Evolutionary conservation across 1,140 invertebrate species (phyloP).

Genomic region (Nasonia vitripennis): DNA sequence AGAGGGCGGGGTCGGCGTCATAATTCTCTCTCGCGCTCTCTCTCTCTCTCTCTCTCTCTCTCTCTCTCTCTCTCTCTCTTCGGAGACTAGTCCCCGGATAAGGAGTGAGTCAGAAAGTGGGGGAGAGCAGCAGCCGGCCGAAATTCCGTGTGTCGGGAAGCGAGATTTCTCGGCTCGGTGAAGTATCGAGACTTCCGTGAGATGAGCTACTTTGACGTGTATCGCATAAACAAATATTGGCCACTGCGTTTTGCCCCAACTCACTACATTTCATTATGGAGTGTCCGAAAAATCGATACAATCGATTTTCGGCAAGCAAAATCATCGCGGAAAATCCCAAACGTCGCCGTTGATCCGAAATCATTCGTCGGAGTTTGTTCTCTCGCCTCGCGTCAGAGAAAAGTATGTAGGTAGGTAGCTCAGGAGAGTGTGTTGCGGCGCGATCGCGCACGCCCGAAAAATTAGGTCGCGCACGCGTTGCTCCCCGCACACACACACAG

Average conservation of each 20-base stretch:
- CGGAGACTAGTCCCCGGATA: conserved; percentile 7
- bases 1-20: conserved; percentile 31
- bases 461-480: conserved; percentile 32
- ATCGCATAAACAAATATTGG: not conserved
- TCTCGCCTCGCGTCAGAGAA: no score
- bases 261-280: no score
- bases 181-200: not conserved
- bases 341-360: no score
- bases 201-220: not conserved
- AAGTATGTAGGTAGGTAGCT: not conserved
- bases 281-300: no score
- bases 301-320: no score
- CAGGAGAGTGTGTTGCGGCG: not conserved
- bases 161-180: not conserved
- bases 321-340: no score
- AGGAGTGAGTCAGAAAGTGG: conserved; percentile 23
- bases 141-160: conserved; percentile 6
- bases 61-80: no score
- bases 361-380: no score
- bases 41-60: not conserved
- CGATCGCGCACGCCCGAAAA: conserved; percentile 30
- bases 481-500: not conserved
- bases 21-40: not conserved
- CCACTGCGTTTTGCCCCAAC: not conserved
- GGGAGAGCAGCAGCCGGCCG: not conserved